phyloP scores from a whole-genome alignment of 2,113 vertebrate species.

The Propithecus coquereli region DNA sequence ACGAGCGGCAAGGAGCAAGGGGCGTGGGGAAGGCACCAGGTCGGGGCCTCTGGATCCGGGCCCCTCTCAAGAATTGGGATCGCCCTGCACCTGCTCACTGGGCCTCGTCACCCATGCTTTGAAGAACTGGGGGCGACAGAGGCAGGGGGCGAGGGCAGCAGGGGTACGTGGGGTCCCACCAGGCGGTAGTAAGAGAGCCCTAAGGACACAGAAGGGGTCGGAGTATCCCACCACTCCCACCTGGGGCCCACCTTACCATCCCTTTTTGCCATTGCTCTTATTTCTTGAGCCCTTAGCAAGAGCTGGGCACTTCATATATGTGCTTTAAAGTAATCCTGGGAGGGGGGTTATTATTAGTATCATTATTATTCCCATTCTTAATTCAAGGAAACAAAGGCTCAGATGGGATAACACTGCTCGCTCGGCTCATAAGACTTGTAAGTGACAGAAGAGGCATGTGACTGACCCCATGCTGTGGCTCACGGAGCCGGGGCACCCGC shows the following conservation, averaged over 20 bases:
- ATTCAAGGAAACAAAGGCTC: not conserved
- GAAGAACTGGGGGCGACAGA: not conserved
- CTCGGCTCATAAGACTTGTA: not conserved
- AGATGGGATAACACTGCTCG: not conserved
- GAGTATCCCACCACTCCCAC: not conserved
- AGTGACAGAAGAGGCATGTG: not conserved
- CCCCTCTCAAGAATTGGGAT: not conserved
- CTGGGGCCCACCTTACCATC: not conserved
- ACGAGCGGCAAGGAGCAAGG: not conserved
- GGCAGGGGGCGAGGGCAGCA: not conserved
- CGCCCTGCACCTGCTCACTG: not conserved
- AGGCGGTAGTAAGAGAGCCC: not conserved
- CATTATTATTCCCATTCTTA: not conserved
- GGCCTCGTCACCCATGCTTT: not conserved
- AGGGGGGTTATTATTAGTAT: not conserved
- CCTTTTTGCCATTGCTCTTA: not conserved
- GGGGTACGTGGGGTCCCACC: not conserved
- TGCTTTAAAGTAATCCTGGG: not conserved
- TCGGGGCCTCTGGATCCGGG: not conserved
- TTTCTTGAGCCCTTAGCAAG: not conserved
- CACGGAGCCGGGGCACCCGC: not conserved
- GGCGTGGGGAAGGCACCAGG: accelerated
- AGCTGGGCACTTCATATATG: not conserved
- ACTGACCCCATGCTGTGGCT: not conserved
- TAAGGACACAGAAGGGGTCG: not conserved